Conservation (phyloP, 2,888 invertebrate species). For the Hirtodrosophila cameraria region DNA sequence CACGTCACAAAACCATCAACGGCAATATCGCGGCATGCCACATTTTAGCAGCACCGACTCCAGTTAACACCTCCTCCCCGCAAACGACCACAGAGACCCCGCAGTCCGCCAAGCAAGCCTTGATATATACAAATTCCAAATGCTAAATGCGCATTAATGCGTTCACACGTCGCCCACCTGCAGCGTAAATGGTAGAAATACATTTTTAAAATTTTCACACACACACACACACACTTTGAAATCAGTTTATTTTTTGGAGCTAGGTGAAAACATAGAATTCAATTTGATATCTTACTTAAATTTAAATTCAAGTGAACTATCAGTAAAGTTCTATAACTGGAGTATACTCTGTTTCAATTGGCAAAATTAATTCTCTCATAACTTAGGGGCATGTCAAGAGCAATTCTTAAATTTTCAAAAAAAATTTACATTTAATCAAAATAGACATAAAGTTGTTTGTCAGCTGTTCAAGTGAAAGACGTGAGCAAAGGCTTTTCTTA, state of each 20-base stretch:
- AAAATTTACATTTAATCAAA: background rate
- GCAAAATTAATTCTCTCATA: too few species aligned
- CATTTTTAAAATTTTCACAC: constrained; percentile 13
- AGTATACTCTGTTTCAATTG: too few species aligned
- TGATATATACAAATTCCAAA: constrained; percentile 20
- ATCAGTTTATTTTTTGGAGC: constrained; percentile 3
- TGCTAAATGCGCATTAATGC: constrained; percentile 46
- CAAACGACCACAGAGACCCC: too few species aligned
- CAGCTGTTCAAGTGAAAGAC: background rate
- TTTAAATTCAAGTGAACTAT: background rate
- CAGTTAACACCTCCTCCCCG: constrained; percentile 17
- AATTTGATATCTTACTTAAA: background rate
- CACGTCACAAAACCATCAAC: constrained; percentile 67
- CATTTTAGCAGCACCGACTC: constrained; percentile 21
- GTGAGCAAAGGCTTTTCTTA: too few species aligned
- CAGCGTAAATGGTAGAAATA: constrained; percentile 19
- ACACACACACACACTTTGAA: constrained; percentile 17
- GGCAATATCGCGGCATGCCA: constrained; percentile 44
- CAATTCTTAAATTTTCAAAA: too few species aligned
- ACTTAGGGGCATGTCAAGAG: too few species aligned
- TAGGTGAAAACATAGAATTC: background rate
- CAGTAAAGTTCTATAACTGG: too few species aligned
- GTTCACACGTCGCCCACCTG: constrained; percentile 13
- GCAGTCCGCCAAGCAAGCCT: too few species aligned
- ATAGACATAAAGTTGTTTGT: background rate